Conservation (phyloP, 2,113 vertebrate species). For the Paracanthobrama guichenoti region DNA sequence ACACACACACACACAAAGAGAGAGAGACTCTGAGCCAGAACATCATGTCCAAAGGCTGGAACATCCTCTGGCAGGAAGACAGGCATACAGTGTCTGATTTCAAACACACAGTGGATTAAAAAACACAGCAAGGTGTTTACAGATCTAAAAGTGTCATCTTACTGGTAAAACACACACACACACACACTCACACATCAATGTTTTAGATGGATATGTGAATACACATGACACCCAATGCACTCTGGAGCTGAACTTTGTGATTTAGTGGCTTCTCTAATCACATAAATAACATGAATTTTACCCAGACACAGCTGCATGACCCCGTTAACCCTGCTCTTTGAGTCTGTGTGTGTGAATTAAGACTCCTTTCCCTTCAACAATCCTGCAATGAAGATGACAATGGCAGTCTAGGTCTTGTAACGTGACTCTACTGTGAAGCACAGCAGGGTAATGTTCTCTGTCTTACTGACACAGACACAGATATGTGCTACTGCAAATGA, state of each 20-base stretch:
- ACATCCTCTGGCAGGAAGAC: conserved; percentile 38
- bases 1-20: background rate
- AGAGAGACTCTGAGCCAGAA: conserved; percentile 20
- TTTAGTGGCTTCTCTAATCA: conserved; percentile 26
- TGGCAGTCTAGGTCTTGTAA: conserved; percentile 31
- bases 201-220: conserved; percentile 6
- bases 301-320: conserved; percentile 24
- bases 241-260: conserved; percentile 13
- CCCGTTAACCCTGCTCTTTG: background rate
- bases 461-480: conserved; percentile 11
- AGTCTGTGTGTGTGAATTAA: conserved; percentile 13
- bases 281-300: conserved; percentile 20
- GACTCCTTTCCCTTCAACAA: conserved; percentile 1
- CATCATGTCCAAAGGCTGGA: conserved; percentile 33
- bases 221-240: background rate
- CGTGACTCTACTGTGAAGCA: conserved; percentile 22
- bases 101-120: conserved; percentile 10
- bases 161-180: background rate
- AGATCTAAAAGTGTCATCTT: conserved; percentile 32
- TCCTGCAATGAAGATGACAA: conserved; percentile 20
- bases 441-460: conserved; percentile 11
- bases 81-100: conserved; percentile 23
- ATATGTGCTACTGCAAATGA: conserved; percentile 21
- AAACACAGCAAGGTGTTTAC: conserved; percentile 35
- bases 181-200: background rate